These are phyloP conservation scores for Nycticorax nycticorax DNA, from an alignment of 2,113 vertebrate genomes.

Conservation along the genomic window DNA sequence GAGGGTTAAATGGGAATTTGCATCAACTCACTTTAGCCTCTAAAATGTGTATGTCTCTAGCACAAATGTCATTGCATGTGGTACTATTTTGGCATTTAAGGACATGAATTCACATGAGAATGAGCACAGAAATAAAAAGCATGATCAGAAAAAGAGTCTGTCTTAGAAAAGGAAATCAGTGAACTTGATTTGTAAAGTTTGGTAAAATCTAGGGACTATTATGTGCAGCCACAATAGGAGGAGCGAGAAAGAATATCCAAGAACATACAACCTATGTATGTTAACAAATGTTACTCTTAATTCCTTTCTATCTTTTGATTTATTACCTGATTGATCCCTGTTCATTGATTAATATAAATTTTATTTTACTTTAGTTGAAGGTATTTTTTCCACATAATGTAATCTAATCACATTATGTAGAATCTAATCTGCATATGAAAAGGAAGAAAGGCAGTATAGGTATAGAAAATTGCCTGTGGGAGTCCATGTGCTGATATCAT, in stretches of 20 bases:
- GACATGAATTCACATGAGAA: background rate
- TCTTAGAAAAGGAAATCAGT: background rate
- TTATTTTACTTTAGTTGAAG: background rate
- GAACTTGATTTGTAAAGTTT: background rate
- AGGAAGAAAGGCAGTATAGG: background rate
- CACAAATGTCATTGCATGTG: background rate
- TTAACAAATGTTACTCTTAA: background rate
- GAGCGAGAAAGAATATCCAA: background rate
- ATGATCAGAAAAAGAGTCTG: background rate
- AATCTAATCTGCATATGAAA: background rate
- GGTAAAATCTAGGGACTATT: background rate
- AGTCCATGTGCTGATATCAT: background rate
- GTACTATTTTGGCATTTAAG: background rate
- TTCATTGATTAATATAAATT: background rate
- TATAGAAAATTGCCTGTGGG: background rate
- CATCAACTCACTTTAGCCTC: background rate
- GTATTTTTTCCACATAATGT: background rate
- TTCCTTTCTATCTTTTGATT: background rate
- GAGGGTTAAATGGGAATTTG: background rate
- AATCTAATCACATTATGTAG: background rate
- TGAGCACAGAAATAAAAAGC: background rate
- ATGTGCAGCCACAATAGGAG: fast-evolving
- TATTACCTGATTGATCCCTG: background rate
- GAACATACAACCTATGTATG: background rate
- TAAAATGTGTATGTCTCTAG: background rate